Conservation (phyloP, 2,113 vertebrate species). For the Nanger granti region DNA sequence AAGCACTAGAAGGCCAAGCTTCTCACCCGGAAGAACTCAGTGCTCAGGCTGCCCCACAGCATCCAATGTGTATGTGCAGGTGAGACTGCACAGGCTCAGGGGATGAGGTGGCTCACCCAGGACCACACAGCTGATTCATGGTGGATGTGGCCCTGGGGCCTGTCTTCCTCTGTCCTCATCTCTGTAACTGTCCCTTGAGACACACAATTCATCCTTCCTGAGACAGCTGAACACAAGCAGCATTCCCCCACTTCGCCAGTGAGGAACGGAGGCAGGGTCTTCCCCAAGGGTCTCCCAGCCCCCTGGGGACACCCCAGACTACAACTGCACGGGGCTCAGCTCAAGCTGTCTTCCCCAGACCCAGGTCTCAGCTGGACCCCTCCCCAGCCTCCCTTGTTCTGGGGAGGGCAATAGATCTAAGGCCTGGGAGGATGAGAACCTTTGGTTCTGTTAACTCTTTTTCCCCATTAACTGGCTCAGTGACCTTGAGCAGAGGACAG, state of each 20-base stretch:
- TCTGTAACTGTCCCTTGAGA: background rate
- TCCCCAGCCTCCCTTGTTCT: background rate
- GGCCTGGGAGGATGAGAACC: background rate
- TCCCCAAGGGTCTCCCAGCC: background rate
- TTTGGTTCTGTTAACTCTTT: background rate
- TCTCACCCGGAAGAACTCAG: background rate
- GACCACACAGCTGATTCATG: background rate
- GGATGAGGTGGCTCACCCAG: background rate
- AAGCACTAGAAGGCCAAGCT: background rate
- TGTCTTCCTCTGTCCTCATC: background rate
- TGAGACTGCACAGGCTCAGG: background rate
- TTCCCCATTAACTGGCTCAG: background rate
- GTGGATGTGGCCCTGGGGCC: background rate
- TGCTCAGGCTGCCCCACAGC: background rate
- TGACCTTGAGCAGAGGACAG: slow-evolving; percentile 57
- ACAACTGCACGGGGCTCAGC: background rate
- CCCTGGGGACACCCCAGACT: background rate
- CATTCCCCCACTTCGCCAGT: background rate
- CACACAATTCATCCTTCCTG: background rate
- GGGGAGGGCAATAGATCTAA: background rate
- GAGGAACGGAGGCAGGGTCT: background rate
- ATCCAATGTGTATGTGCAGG: background rate
- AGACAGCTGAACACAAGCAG: background rate
- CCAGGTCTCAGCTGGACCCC: too few relatives aligned
- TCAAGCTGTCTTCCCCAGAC: background rate